Percentiles rank a stretch among this genome's conserved stretches.
These are phyloP conservation scores for Gambusia yucatana DNA, from an alignment of 2,797 vertebrate species.

Conservation along the genomic window DNA sequence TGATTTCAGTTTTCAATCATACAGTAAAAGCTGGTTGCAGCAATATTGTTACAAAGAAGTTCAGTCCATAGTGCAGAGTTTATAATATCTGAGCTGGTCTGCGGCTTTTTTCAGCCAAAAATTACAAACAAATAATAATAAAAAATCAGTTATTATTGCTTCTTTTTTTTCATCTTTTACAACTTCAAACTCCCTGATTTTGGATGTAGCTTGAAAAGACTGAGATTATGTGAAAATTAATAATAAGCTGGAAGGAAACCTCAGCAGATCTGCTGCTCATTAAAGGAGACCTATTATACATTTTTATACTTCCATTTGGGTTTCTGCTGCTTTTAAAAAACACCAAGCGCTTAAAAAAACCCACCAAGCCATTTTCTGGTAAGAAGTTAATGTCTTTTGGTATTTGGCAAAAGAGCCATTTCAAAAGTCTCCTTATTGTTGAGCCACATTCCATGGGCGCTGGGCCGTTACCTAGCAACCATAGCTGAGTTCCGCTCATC, in stretches of 20 bases:
- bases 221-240: slow-evolving; percentile 1
- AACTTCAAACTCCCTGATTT: slow-evolving; percentile 56
- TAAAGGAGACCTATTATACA: too few species aligned
- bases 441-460: too few species aligned
- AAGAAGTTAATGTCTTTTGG: too few species aligned
- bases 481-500: too few species aligned
- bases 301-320: too few species aligned
- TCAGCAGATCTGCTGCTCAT: neutral
- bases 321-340: too few species aligned
- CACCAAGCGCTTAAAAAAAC: too few species aligned
- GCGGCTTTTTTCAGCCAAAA: slow-evolving; percentile 9
- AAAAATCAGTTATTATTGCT: slow-evolving; percentile 52
- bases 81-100: slow-evolving; percentile 3
- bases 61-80: slow-evolving; percentile 29
- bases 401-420: too few species aligned
- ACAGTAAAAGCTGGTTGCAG: slow-evolving; percentile 11
- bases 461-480: too few species aligned
- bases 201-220: neutral
- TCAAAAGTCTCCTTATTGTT: too few species aligned
- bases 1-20: neutral
- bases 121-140: slow-evolving; percentile 8
- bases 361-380: too few species aligned
- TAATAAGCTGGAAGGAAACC: slow-evolving; percentile 14
- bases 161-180: slow-evolving; percentile 6
- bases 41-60: neutral